A percentile compares a stretch with the other conserved stretches of the same genome.
phyloP scores from a whole-genome alignment of 2,113 vertebrate species.

The Atlantisia rogersi region DNA sequence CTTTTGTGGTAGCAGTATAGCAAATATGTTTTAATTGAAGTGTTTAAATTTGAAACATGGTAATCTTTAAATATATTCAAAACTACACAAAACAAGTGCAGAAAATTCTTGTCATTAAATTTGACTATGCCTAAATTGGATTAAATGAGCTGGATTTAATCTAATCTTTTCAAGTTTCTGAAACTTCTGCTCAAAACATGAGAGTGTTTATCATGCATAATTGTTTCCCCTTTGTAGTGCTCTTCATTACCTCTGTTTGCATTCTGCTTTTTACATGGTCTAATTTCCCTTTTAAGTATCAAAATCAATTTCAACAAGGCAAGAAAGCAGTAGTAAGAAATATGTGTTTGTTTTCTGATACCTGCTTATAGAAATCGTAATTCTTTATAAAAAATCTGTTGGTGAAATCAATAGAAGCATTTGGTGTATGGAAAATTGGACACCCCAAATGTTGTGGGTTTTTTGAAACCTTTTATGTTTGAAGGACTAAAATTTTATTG shows the following conservation, averaged over 20 bases:
- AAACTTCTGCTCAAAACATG: neutral
- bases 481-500: neutral
- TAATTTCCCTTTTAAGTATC: neutral
- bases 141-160: constrained; percentile 29
- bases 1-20: neutral
- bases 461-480: neutral
- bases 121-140: neutral
- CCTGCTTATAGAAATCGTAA: neutral
- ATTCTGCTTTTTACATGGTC: neutral
- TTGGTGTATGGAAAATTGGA: neutral
- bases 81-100: neutral
- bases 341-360: neutral
- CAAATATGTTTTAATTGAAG: neutral
- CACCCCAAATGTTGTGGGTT: neutral
- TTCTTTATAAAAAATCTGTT: neutral
- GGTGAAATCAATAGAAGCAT: neutral
- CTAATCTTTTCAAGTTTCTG: neutral
- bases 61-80: neutral
- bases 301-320: neutral
- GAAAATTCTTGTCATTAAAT: neutral
- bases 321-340: neutral
- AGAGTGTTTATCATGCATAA: neutral
- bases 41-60: neutral
- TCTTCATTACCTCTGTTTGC: neutral
- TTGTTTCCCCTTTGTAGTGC: constrained; percentile 16